Conservation (phyloP, 1,140 invertebrate species). For the Psilanteris sp. region DNA sequence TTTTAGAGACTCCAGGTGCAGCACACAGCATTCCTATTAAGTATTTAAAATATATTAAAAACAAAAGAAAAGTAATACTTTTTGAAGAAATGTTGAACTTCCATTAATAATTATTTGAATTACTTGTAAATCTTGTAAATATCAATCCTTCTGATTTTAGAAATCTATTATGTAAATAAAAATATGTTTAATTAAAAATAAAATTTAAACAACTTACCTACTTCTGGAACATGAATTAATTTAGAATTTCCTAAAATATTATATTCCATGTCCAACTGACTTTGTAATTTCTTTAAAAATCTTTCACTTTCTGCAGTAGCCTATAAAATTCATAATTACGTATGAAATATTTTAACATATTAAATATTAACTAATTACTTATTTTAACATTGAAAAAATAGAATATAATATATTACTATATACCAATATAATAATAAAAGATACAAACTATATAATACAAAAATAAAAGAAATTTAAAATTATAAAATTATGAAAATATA, state of each 20-base stretch:
- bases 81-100: background rate
- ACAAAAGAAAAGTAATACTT: slow-evolving; percentile 22
- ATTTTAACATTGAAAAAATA: too few species aligned
- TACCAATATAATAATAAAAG: too few species aligned
- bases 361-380: too few species aligned
- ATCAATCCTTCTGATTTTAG: too few species aligned
- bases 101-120: slow-evolving; percentile 1
- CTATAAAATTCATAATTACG: slow-evolving; percentile 11
- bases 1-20: slow-evolving; percentile 68
- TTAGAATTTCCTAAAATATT: background rate
- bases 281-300: slow-evolving; percentile 1
- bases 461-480: too few species aligned
- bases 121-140: too few species aligned
- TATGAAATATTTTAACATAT: background rate
- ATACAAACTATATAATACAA: too few species aligned
- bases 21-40: slow-evolving; percentile 80
- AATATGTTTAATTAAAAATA: too few species aligned
- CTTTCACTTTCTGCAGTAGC: background rate
- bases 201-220: slow-evolving; percentile 31
- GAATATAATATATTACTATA: too few species aligned
- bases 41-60: too few species aligned
- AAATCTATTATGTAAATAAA: too few species aligned
- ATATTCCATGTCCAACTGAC: background rate
- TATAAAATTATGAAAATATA: slow-evolving; percentile 1
- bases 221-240: slow-evolving; percentile 23